Conservation (phyloP, 2,113 vertebrate species). For the Chloropsis cyanopogon region DNA sequence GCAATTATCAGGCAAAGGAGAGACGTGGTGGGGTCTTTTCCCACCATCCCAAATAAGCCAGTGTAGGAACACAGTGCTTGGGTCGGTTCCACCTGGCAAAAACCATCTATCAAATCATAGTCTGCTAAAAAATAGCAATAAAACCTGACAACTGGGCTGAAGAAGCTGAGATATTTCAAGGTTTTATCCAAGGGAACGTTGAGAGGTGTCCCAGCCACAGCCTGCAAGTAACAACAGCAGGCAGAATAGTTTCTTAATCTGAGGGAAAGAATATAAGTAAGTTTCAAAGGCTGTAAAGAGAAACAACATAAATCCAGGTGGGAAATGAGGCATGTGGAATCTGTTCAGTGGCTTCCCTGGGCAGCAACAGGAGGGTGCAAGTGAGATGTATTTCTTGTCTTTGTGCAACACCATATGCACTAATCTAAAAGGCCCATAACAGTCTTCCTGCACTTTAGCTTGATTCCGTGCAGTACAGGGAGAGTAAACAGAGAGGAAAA, state of each 20-base stretch:
- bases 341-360: neutral
- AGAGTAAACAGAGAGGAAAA: conserved; percentile 55
- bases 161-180: neutral
- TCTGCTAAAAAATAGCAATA: neutral
- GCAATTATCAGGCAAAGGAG: neutral
- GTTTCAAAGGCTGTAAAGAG: neutral
- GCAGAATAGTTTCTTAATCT: neutral
- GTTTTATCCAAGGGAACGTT: neutral
- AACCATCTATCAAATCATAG: neutral
- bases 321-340: neutral
- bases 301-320: neutral
- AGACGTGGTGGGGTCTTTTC: neutral
- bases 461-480: neutral
- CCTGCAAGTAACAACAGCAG: neutral
- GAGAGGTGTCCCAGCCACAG: neutral
- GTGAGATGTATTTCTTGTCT: neutral
- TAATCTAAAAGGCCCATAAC: conserved; percentile 26
- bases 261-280: neutral
- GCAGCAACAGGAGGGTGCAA: neutral
- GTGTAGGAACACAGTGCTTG: neutral
- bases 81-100: fast-evolving
- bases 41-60: neutral
- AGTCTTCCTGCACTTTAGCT: neutral
- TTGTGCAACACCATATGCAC: neutral
- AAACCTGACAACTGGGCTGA: neutral